A percentile compares a stretch with the other conserved stretches of the same genome.
phyloP scores from a whole-genome alignment of 2,888 invertebrate species.

The Clunio marinus region DNA sequence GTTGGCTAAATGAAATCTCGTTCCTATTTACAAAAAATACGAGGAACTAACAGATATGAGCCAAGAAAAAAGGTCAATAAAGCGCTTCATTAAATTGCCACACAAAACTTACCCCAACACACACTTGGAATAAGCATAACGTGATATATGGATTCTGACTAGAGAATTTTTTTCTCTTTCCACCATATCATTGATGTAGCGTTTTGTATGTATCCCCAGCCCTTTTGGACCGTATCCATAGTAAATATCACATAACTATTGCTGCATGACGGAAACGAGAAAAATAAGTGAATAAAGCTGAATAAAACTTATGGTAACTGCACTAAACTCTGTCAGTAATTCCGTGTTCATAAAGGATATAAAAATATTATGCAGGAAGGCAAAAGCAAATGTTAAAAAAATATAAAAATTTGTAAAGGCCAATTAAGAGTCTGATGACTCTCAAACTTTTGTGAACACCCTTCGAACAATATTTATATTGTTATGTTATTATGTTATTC shows the following conservation, averaged over 20 bases:
- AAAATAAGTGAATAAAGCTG: not conserved
- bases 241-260: not conserved
- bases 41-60: not conserved
- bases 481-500: too few relatives aligned
- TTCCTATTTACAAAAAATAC: too few relatives aligned
- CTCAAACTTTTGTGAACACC: not conserved
- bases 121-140: not conserved
- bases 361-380: not conserved
- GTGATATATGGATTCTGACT: not conserved
- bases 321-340: not conserved
- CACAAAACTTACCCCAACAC: not conserved
- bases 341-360: not conserved
- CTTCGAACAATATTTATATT: not conserved
- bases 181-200: not conserved
- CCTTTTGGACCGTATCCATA: not conserved
- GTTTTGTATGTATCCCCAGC: too few relatives aligned
- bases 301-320: not conserved
- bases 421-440: not conserved
- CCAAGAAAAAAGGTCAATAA: slow-evolving; percentile 6
- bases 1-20: too few relatives aligned
- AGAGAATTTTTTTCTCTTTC: not conserved
- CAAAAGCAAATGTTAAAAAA: not conserved
- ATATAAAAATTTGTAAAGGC: not conserved
- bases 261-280: not conserved
- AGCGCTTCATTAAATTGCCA: not conserved